Evolutionary conservation across 1,140 invertebrate species (phyloP).

Genomic region (Aphelinus atriplicis): DNA sequence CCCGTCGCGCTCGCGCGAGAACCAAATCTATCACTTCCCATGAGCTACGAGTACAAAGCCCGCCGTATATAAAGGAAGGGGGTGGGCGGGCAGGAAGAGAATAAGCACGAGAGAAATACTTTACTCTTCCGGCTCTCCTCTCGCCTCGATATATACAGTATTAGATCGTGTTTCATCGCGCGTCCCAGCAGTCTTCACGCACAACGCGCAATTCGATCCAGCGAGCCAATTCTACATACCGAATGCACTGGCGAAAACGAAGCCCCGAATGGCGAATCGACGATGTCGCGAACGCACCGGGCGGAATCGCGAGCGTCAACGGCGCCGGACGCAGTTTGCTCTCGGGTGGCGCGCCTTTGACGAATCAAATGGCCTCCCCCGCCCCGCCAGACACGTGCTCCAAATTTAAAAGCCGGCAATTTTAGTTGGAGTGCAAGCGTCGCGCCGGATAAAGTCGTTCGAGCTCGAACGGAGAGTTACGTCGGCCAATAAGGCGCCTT

Average conservation of each 20-base stretch:
- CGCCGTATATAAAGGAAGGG: conserved; percentile 8
- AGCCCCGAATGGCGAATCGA: no score
- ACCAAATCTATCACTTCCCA: conserved; percentile 36
- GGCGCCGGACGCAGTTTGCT: no score
- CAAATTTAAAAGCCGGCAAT: no score
- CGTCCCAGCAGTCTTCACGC: conserved; percentile 22
- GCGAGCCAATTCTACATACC: neutral
- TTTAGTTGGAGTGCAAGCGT: no score
- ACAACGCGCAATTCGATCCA: conserved; percentile 21
- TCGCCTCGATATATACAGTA: neutral
- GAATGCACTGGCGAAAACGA: no score
- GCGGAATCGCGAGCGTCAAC: no score
- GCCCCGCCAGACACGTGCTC: no score
- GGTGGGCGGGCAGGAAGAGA: neutral
- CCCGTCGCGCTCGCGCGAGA: conserved; percentile 5
- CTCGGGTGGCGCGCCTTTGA: no score
- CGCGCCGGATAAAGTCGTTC: no score
- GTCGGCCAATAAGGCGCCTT: conserved; percentile 43
- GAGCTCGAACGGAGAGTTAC: conserved; percentile 26
- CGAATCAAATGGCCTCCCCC: no score
- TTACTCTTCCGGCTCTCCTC: neutral
- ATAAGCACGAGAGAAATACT: neutral
- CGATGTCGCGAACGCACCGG: no score
- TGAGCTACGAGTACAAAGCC: conserved; percentile 27
- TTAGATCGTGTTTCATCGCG: conserved; percentile 33